Conservation (phyloP, 2,888 invertebrate species). For the Microchrysa polita region DNA sequence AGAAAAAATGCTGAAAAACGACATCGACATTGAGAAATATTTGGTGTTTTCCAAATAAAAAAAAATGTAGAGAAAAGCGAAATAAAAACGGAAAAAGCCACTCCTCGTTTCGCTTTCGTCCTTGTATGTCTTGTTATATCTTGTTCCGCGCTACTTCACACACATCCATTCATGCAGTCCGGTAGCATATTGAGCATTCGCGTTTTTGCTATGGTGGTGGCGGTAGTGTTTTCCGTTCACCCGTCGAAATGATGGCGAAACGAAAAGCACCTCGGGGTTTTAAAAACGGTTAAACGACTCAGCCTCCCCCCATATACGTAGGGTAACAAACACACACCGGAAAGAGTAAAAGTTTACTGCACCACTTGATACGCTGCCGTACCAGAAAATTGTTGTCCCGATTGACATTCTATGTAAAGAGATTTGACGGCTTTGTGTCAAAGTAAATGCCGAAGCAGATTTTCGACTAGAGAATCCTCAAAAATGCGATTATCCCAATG, state of each 20-base stretch:
- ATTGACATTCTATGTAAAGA: constrained; percentile 47
- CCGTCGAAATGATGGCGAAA: not conserved
- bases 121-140: not conserved
- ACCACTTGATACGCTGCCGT: constrained; percentile 46
- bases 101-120: not conserved
- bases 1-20: constrained; percentile 28
- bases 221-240: not conserved
- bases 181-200: no score
- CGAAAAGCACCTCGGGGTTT: constrained; percentile 27
- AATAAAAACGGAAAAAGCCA: constrained; percentile 27
- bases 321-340: constrained; percentile 22
- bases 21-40: constrained; percentile 23
- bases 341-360: constrained; percentile 46
- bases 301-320: no score
- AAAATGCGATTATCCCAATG: constrained; percentile 46
- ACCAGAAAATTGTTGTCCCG: constrained; percentile 48
- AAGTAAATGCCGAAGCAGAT: constrained; percentile 45
- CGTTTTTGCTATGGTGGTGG: no score
- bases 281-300: no score
- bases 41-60: not conserved
- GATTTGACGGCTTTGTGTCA: constrained; percentile 47
- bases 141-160: constrained; percentile 23
- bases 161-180: not conserved
- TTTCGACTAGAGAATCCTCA: constrained; percentile 39
- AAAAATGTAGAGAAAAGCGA: no score